These are phyloP conservation scores for Falco biarmicus DNA, from an alignment of 2,797 vertebrate species.

Conservation along the genomic window DNA sequence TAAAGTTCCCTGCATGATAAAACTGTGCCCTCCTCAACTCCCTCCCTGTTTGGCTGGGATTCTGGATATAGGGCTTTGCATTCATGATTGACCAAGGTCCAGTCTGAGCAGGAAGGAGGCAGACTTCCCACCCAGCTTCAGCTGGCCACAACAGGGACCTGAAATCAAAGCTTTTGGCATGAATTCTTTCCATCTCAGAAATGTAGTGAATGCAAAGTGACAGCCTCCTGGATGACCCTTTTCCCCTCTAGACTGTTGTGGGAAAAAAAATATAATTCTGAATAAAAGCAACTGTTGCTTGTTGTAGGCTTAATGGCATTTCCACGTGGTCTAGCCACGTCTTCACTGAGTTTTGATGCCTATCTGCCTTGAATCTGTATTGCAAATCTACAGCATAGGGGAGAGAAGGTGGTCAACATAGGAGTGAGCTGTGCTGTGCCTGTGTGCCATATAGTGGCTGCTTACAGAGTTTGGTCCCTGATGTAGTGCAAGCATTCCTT, in stretches of 20 bases:
- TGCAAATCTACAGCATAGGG: accelerated
- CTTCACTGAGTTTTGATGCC: background rate
- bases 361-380: background rate
- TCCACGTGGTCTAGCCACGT: background rate
- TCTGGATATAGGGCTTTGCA: background rate
- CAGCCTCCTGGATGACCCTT: background rate
- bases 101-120: background rate
- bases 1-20: background rate
- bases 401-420: accelerated
- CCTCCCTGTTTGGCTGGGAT: background rate
- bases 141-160: background rate
- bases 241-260: background rate
- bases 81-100: background rate
- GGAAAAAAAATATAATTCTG: background rate
- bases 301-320: background rate
- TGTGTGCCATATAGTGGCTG: background rate
- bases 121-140: background rate
- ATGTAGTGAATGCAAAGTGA: accelerated
- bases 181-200: accelerated
- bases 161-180: background rate
- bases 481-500: background rate
- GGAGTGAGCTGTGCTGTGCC: background rate
- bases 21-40: background rate
- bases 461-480: background rate
- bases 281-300: background rate